These are phyloP conservation scores for Ispidina picta DNA, from an alignment of 2,797 vertebrate genomes.

Conservation along the genomic window DNA sequence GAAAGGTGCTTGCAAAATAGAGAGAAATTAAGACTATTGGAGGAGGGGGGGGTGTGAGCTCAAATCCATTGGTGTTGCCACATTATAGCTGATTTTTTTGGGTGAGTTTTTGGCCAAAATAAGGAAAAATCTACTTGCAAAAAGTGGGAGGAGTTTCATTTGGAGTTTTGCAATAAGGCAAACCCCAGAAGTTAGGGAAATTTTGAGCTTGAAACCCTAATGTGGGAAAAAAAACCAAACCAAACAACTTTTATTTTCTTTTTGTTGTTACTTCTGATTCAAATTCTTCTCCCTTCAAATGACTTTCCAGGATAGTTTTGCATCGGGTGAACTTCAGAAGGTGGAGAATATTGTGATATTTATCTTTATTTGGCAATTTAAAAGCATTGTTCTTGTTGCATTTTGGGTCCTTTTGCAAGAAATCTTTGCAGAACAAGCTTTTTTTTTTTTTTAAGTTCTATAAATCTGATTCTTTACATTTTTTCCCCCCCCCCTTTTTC, in stretches of 20 bases:
- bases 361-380: background rate
- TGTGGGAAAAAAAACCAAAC: fast-evolving
- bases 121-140: background rate
- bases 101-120: background rate
- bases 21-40: background rate
- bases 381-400: background rate
- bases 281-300: background rate
- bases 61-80: fast-evolving
- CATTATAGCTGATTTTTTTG: background rate
- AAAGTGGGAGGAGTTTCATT: background rate
- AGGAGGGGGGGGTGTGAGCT: background rate
- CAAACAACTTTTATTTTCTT: background rate
- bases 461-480: background rate
- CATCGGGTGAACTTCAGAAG: background rate
- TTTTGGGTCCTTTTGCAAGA: background rate
- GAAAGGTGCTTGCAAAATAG: background rate
- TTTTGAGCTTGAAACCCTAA: background rate
- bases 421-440: background rate
- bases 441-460: too few relatives aligned
- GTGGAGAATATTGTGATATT: background rate
- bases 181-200: background rate
- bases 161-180: background rate
- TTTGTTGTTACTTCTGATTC: background rate
- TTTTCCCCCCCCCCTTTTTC: fast-evolving
- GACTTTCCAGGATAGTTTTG: fast-evolving